These are phyloP conservation scores for Cladopsammia gracilis DNA, from an alignment of 64 coral and sea anemone species.

Conservation along the genomic window DNA sequence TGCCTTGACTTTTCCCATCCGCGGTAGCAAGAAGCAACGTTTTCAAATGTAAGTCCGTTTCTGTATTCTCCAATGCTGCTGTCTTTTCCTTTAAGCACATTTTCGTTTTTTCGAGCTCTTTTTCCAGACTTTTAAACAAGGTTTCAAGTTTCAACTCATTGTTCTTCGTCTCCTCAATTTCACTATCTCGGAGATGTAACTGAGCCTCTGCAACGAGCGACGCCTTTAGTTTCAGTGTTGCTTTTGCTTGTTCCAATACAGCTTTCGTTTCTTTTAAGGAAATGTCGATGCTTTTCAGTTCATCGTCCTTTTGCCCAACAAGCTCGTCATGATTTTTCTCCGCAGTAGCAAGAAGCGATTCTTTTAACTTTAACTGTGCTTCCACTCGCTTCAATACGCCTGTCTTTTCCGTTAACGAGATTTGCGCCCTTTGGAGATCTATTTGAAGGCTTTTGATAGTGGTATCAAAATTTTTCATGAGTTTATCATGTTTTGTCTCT, in stretches of 20 bases:
- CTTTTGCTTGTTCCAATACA: background rate
- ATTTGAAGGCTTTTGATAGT: background rate
- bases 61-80: background rate
- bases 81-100: background rate
- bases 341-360: background rate
- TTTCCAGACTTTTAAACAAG: background rate
- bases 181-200: no score
- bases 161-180: background rate
- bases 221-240: no score
- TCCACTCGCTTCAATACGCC: background rate
- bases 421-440: background rate
- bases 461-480: no score
- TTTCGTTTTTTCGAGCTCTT: background rate
- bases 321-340: background rate
- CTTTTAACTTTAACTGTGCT: background rate
- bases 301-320: background rate
- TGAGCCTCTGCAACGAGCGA: no score
- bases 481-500: background rate
- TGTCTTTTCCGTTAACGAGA: background rate
- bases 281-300: background rate
- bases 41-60: background rate
- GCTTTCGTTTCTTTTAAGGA: background rate
- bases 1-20: background rate
- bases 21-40: background rate
- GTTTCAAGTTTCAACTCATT: background rate